Evolutionary conservation across 1,140 invertebrate genomes (phyloP), one percentile per base, ranked within the genome.

Genomic region (Solen grandis): DNA sequence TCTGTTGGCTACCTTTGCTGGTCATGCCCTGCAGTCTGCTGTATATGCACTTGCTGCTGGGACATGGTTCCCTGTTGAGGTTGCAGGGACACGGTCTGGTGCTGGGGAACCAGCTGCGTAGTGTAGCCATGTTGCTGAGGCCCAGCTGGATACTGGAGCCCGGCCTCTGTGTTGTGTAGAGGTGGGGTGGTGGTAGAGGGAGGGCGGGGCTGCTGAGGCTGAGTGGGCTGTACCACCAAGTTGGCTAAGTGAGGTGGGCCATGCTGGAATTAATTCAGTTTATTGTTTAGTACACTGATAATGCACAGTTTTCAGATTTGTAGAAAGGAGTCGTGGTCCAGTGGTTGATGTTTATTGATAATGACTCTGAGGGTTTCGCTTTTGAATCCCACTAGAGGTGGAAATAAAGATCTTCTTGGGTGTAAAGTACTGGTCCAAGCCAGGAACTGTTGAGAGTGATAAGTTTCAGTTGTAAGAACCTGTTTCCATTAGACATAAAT

Each of bases 181-280:
- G n/a, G 52, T 57, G 33, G 54, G 69, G 46, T 50, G 78, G 57
- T 14, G 81, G 75, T 41, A 72, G 69, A 27, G 69, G 83, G 22
- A 62, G n/a, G n/a, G 16, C 16, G 73, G 29, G 52, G 29, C 50
- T 76, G 29, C 46, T 65, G 19, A 31, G 73, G 31, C 50, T 77
- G 76, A 27, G 63, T 81, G 22, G 83, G 76, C 46, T 86, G 81
- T 38, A 87, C 81, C 60, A 90, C 86, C 62, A 91, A 70, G 54
- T 90, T 91, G 10, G 88, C 85, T 41, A 90, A 73, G 63, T 91
- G 90, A 36, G 89, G 88, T 16, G 89, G 90, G 2, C 90, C 90
- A 86, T 91, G 90, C 90, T 91, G 72, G 25, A 86, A 87, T 52
- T 41, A 63, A 54, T 59, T 52, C 8, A 52, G 22, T 19, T 13